phyloP scores from a whole-genome alignment of 2,113 vertebrate genomes.

The Myrmecophaga tridactyla region DNA sequence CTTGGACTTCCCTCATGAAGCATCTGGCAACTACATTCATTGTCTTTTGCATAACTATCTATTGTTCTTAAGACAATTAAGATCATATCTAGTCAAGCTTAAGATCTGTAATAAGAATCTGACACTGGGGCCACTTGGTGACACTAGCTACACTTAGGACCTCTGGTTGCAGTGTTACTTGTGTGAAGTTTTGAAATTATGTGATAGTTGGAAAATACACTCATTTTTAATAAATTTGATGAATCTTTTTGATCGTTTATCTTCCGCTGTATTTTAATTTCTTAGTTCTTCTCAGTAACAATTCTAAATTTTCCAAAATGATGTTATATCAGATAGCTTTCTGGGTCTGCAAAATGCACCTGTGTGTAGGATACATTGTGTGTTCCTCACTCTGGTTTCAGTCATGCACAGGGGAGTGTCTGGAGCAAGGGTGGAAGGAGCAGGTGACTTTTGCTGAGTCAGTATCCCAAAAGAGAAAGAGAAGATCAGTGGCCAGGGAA shows the following conservation, averaged over 20 bases:
- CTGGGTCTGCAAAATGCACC: background rate
- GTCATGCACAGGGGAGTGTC: accelerated
- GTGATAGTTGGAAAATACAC: background rate
- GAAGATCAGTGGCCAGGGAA: background rate
- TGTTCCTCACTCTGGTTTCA: background rate
- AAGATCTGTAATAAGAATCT: background rate
- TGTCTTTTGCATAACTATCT: background rate
- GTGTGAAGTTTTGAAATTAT: background rate
- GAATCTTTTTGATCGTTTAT: background rate
- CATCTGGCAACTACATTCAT: background rate
- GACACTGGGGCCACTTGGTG: background rate
- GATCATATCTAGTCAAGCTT: background rate
- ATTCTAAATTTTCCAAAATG: background rate
- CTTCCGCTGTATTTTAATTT: background rate
- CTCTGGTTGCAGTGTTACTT: background rate
- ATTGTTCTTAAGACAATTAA: background rate
- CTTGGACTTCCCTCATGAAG: background rate
- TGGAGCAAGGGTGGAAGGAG: background rate
- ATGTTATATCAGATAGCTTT: background rate
- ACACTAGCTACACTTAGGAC: background rate
- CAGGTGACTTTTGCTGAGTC: background rate
- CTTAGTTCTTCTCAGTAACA: background rate
- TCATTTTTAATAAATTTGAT: conserved; percentile 4
- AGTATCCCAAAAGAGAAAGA: background rate
- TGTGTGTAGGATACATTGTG: background rate